Percentiles rank a stretch among this genome's conserved stretches.
Evolutionary conservation across 2,888 invertebrate genomes (phyloP).

Genomic region (Microchrysa polita): DNA sequence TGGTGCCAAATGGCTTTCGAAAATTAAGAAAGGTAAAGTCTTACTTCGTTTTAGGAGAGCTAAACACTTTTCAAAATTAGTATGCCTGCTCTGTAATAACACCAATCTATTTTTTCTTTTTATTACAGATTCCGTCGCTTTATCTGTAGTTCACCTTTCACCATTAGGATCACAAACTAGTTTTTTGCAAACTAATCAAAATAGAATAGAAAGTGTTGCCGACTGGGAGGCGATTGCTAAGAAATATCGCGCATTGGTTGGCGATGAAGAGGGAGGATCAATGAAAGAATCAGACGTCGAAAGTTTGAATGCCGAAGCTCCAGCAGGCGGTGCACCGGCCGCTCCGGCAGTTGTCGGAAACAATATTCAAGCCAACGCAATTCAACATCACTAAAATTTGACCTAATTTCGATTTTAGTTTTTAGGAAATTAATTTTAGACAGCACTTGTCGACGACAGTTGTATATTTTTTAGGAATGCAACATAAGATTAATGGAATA

Average conservation of each 20-base stretch:
- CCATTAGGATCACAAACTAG: slow-evolving; percentile 87
- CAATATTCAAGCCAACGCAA: slow-evolving; percentile 53
- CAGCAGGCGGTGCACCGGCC: slow-evolving; percentile 52
- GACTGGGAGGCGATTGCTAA: slow-evolving; percentile 92
- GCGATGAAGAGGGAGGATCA: slow-evolving; percentile 69
- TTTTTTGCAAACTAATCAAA: slow-evolving; percentile 76
- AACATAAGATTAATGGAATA: background rate
- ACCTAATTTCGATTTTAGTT: background rate
- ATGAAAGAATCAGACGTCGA: slow-evolving; percentile 64
- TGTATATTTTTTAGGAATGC: slow-evolving; percentile 8
- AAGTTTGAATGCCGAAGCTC: slow-evolving; percentile 48
- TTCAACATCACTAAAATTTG: slow-evolving; percentile 54
- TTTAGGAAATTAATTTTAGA: background rate
- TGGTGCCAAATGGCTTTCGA: slow-evolving; percentile 88
- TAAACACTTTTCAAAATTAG: background rate
- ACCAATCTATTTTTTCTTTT: slow-evolving; percentile 7
- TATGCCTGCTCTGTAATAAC: background rate
- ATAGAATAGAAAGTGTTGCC: slow-evolving; percentile 86
- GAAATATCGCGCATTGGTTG: slow-evolving; percentile 83
- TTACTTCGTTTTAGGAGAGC: slow-evolving; percentile 8
- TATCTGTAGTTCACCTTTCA: slow-evolving; percentile 83
- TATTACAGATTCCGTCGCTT: slow-evolving; percentile 75
- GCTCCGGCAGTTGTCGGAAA: slow-evolving; percentile 61
- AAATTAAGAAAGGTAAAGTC: slow-evolving; percentile 79
- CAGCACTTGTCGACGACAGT: background rate